Conservation (phyloP, 2,797 vertebrate genomes). For the Florisuga fusca region DNA sequence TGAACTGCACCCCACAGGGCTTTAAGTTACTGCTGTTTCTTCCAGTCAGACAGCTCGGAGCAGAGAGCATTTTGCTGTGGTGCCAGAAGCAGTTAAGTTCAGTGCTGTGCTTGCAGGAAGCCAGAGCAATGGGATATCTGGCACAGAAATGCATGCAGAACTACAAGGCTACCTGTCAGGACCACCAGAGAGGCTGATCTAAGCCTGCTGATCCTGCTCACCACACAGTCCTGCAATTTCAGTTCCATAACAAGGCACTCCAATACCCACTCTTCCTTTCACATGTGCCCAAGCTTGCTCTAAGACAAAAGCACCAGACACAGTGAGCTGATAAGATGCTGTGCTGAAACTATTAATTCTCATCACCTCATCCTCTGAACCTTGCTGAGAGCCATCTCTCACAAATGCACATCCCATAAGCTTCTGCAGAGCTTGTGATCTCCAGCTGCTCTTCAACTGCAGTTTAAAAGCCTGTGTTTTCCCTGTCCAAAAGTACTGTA, state of each 20-base stretch:
- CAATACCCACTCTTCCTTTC: neutral
- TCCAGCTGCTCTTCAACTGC: neutral
- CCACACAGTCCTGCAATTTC: neutral
- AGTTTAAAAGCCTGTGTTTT: neutral
- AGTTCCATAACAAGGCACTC: neutral
- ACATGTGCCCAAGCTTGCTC: accelerated
- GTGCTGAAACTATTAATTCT: neutral
- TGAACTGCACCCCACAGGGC: neutral
- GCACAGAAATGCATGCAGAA: neutral
- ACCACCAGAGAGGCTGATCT: neutral
- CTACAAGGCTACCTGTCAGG: neutral
- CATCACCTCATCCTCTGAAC: neutral
- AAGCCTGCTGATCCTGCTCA: neutral
- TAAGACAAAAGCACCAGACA: neutral
- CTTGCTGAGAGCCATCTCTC: neutral
- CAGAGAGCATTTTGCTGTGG: neutral
- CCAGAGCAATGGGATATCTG: neutral
- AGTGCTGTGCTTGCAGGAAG: neutral
- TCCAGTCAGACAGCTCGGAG: neutral
- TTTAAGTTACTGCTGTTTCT: neutral
- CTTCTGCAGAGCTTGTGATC: neutral
- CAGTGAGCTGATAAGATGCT: neutral
- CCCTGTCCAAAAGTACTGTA: neutral
- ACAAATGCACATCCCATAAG: accelerated
- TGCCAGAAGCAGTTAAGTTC: neutral